A percentile compares a stretch with the other conserved stretches of the same genome.
phyloP scores from a whole-genome alignment of 2,888 invertebrate species.

The Hydropsyche betteni region DNA sequence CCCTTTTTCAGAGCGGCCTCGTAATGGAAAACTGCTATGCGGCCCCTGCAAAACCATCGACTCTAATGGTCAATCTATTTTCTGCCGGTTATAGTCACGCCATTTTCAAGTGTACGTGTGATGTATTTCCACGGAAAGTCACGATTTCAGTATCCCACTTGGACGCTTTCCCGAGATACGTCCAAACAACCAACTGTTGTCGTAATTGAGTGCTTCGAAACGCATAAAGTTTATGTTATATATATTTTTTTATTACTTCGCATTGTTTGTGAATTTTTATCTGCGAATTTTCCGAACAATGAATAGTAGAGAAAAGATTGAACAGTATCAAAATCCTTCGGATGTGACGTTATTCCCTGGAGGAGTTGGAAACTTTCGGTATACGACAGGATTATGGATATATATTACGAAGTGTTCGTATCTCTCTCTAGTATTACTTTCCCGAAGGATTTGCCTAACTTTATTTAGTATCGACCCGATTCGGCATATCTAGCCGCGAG shows the following conservation, averaged over 20 bases:
- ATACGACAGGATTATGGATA: neutral
- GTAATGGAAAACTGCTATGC: slow-evolving; percentile 4
- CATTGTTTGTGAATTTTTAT: too few species aligned
- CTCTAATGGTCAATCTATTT: slow-evolving; percentile 22
- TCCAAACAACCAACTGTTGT: too few species aligned
- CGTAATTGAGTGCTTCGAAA: too few species aligned
- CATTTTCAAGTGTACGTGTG: neutral
- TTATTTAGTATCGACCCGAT: slow-evolving; percentile 7
- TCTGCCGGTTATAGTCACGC: neutral
- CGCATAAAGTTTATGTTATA: too few species aligned
- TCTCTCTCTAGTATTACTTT: slow-evolving; percentile 1
- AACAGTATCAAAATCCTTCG: neutral
- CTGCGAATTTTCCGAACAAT: too few species aligned
- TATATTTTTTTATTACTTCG: too few species aligned
- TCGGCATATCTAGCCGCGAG: neutral
- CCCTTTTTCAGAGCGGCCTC: neutral
- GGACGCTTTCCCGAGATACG: too few species aligned
- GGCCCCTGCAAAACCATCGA: neutral
- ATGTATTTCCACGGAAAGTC: too few species aligned
- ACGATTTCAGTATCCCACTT: too few species aligned
- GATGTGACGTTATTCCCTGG: neutral
- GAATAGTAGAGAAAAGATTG: too few species aligned
- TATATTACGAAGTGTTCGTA: slow-evolving; percentile 9
- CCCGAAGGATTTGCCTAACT: slow-evolving; percentile 20
- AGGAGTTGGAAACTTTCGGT: slow-evolving; percentile 2